Percentiles rank a stretch among this genome's conserved stretches.
phyloP scores from a whole-genome alignment of 2,113 vertebrate species.

The Cygnus buccinator region DNA sequence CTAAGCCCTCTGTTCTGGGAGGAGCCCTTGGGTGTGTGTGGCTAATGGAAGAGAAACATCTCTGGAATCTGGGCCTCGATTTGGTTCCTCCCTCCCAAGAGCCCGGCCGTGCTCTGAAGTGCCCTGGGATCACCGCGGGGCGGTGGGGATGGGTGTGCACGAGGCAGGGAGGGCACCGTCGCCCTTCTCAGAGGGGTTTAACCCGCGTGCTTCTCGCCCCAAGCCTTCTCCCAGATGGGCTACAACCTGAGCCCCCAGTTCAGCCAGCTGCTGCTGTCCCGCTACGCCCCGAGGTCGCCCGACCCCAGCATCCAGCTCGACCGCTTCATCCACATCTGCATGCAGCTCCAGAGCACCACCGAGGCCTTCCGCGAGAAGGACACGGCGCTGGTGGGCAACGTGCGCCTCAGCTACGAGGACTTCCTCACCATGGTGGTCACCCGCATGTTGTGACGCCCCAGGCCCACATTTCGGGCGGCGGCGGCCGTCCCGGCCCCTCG shows the following conservation, averaged over 20 bases:
- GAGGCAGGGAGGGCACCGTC: rapidly evolving
- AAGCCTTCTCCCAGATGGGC: slow-evolving; percentile 94
- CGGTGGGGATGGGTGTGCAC: rapidly evolving
- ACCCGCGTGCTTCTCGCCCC: not conserved
- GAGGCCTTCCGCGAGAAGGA: slow-evolving; percentile 93
- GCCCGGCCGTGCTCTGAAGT: not conserved
- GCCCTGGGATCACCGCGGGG: rapidly evolving
- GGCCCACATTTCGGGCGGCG: rapidly evolving
- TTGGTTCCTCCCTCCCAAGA: not conserved
- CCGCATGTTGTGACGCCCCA: slow-evolving; percentile 82
- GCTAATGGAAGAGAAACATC: not conserved
- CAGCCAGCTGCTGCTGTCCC: slow-evolving; percentile 83
- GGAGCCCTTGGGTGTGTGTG: not conserved
- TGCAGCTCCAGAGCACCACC: slow-evolving; percentile 90
- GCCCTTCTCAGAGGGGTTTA: rapidly evolving
- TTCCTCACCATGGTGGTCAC: slow-evolving; percentile 87
- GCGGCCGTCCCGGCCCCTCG: rapidly evolving
- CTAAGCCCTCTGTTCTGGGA: not conserved
- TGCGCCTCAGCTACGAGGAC: slow-evolving; percentile 91
- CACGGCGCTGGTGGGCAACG: slow-evolving; percentile 79
- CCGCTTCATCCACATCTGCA: slow-evolving; percentile 95
- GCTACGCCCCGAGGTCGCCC: slow-evolving; percentile 57
- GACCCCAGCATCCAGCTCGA: slow-evolving; percentile 88
- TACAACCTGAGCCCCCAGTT: slow-evolving; percentile 96
- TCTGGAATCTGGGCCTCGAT: not conserved